phyloP scores from a whole-genome alignment of 2,797 vertebrate species.

The Melanotaenia nigrans region DNA sequence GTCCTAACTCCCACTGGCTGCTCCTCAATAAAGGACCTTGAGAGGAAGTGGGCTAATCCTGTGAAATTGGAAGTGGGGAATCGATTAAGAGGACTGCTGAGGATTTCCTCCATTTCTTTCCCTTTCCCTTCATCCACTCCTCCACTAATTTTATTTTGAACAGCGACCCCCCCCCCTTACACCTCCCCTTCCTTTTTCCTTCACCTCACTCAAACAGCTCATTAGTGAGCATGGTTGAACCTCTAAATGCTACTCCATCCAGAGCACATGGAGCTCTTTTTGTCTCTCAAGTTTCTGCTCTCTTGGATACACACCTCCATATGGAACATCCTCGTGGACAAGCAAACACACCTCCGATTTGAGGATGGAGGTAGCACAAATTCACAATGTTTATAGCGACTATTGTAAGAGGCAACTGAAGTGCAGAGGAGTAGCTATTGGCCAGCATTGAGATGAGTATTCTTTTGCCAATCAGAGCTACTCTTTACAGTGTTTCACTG shows the following conservation, averaged over 20 bases:
- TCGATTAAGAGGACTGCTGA: constrained; percentile 79
- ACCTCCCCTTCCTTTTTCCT: constrained; percentile 18
- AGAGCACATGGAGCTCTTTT: constrained; percentile 38
- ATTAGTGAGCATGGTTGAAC: constrained; percentile 68
- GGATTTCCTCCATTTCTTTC: constrained; percentile 64
- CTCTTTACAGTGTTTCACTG: constrained; percentile 47
- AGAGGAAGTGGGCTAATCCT: constrained; percentile 83
- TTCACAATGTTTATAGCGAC: constrained; percentile 37
- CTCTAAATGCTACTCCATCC: constrained; percentile 44
- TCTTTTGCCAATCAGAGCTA: constrained; percentile 40
- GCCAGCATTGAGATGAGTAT: constrained; percentile 43
- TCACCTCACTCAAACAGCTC: constrained; percentile 58
- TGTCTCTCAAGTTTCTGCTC: constrained; percentile 16
- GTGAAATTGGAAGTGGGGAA: constrained; percentile 78
- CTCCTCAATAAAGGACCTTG: constrained; percentile 72
- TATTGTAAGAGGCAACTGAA: constrained; percentile 25
- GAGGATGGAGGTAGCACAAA: constrained; percentile 22
- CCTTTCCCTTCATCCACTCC: constrained; percentile 54
- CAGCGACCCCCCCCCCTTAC: constrained; percentile 36
- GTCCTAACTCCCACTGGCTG: constrained; percentile 75
- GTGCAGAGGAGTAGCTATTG: constrained; percentile 58
- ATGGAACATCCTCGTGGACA: constrained; percentile 29
- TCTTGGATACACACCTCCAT: constrained; percentile 24
- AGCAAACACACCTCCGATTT: constrained; percentile 21
- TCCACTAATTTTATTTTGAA: constrained; percentile 68